Evolutionary conservation across 2,113 vertebrate genomes (phyloP), one percentile per base, ranked within the genome.

Genomic region (Gallinago undulata): DNA sequence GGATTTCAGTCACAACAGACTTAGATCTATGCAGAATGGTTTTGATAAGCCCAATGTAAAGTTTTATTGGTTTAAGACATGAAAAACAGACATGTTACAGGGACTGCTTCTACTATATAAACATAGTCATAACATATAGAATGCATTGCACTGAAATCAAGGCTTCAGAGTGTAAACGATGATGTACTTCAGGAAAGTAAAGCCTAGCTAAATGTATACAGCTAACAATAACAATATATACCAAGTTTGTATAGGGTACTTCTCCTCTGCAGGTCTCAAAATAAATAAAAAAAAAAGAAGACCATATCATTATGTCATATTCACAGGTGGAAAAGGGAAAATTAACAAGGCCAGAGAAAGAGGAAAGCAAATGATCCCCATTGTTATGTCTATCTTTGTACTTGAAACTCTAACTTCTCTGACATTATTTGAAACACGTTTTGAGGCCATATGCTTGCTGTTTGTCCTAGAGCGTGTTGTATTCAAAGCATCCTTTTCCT

Each of bases 61-160:
- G 57, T 95, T 95, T 95, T 95, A 96, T 96, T 95, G 87, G 88
- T 96, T 96, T 96, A 96, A 92, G 94, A 95, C 85, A 90, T 93
- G 94, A 91, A 93, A 84, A 94, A 47, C 78, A 94, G 89, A 89
- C 82, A 59, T 51, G 73, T 78, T 84, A 87, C 70, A 90, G 86
- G 70, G 78, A 57, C 66, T 2, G 17, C 53, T 93, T 90, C 86
- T 84, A 74, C 89, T 92, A 45, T 70, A 92, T 92, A 93, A 96
- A 94, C 77, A 89, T 10, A 95, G 87, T 57, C 68, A 31, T 77
- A 85, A 83, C 41, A 47, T 27, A 39, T 25, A 69, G 77, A 77
- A 88, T 68, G 73, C 90, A 57, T 19, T 8, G 5, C 63, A n/a
- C 68, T 91, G 90, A 67, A 79, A 25, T 92, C 85, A 28, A 2